phyloP scores from a whole-genome alignment of 2,888 invertebrate genomes.

The Bibio marci region DNA sequence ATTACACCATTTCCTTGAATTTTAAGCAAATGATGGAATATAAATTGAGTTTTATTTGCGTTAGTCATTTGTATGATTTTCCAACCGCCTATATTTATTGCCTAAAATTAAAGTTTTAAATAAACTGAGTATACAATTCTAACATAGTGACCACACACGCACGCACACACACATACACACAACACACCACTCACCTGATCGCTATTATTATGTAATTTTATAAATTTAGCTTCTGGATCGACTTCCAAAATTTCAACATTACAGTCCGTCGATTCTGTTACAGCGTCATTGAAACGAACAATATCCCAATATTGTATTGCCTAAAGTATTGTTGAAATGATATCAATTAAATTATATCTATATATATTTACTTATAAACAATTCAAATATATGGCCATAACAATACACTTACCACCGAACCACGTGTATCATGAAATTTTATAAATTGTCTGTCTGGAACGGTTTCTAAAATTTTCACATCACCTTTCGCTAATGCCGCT shows the following conservation, averaged over 20 bases:
- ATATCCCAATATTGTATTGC: too few relatives aligned
- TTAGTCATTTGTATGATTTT: constrained; percentile 68
- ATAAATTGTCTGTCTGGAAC: constrained; percentile 79
- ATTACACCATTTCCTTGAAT: constrained; percentile 58
- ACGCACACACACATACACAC: background rate
- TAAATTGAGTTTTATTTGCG: constrained; percentile 66
- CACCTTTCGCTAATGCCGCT: constrained; percentile 55
- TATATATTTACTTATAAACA: too few relatives aligned
- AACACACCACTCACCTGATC: constrained; percentile 43
- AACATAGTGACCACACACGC: too few relatives aligned
- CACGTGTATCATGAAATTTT: too few relatives aligned
- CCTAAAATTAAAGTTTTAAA: constrained; percentile 3
- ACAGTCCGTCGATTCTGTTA: constrained; percentile 53
- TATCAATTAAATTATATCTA: too few relatives aligned
- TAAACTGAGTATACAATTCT: too few relatives aligned
- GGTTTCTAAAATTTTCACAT: constrained; percentile 69
- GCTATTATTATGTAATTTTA: constrained; percentile 76
- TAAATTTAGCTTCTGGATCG: constrained; percentile 72
- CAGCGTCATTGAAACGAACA: constrained; percentile 49
- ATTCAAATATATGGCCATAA: too few relatives aligned
- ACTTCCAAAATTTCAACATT: constrained; percentile 73
- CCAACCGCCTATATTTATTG: constrained; percentile 39
- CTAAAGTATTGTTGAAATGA: too few relatives aligned
- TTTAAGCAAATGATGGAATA: constrained; percentile 78
- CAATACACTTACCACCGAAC: too few relatives aligned